These are phyloP conservation scores for Porites cylindrica DNA, from an alignment of 92 coral and sea anemone species.

Conservation along the genomic window DNA sequence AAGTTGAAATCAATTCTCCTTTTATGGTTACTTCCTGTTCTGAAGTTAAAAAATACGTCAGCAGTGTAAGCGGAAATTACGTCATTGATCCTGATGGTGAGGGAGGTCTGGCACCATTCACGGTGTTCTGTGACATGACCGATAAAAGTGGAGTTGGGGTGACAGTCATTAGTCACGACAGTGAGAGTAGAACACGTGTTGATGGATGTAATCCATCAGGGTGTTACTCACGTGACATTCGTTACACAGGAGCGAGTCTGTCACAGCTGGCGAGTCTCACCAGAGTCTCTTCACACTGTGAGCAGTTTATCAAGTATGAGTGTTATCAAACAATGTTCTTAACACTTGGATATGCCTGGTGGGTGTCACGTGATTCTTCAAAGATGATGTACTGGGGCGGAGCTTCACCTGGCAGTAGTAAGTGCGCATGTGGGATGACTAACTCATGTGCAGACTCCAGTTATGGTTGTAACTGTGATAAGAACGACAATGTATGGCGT, in stretches of 20 bases:
- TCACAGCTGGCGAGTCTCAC: conserved; percentile 66
- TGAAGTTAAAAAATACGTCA: too few relatives aligned
- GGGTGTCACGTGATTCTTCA: conserved; percentile 22
- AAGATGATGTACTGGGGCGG: conserved; percentile 31
- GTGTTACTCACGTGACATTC: conserved; percentile 45
- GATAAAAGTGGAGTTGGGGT: too few relatives aligned
- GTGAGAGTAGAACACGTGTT: background rate
- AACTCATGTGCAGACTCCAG: conserved; percentile 29
- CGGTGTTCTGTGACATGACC: too few relatives aligned
- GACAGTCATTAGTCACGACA: too few relatives aligned
- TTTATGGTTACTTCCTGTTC: too few relatives aligned
- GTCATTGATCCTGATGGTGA: too few relatives aligned
- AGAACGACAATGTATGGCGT: conserved; percentile 40
- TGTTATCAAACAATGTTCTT: conserved; percentile 7
- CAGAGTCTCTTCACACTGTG: conserved; percentile 54
- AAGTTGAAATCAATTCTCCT: too few relatives aligned
- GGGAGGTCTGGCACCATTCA: too few relatives aligned
- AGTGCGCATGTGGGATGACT: conserved; percentile 70
- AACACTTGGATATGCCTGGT: background rate
- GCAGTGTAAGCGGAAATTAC: too few relatives aligned
- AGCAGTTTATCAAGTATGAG: conserved; percentile 68
- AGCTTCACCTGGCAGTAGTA: conserved; percentile 13
- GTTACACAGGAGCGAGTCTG: conserved; percentile 47
- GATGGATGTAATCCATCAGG: background rate
- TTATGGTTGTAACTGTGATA: conserved; percentile 52